phyloP scores from a whole-genome alignment of 1,140 invertebrate genomes.

The Solenopsis fugax region DNA sequence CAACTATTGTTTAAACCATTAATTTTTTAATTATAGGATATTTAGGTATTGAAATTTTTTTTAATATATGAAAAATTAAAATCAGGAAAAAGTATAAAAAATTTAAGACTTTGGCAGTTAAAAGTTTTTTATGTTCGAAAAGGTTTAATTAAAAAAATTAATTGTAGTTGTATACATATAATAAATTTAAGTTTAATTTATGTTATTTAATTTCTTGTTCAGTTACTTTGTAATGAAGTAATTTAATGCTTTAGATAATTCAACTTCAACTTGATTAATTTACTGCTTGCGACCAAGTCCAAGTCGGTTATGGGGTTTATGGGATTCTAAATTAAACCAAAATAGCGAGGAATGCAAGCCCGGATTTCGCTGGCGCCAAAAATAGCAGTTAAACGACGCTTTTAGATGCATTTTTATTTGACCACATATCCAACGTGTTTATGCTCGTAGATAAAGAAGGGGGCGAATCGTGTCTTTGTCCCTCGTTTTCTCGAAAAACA shows the following conservation, averaged over 20 bases:
- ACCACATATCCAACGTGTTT: constrained; percentile 49
- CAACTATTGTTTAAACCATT: not conserved
- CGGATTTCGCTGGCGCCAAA: constrained; percentile 34
- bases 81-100: not conserved
- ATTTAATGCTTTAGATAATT: not conserved
- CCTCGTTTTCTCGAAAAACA: constrained; percentile 33
- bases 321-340: constrained; percentile 49
- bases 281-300: not conserved
- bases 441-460: constrained; percentile 59
- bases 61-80: not conserved
- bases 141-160: not conserved
- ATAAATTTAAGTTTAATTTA: constrained; percentile 6
- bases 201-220: not conserved
- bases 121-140: not conserved
- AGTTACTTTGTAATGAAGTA: constrained; percentile 2
- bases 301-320: not conserved
- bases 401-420: constrained; percentile 42
- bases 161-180: not conserved
- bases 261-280: not conserved
- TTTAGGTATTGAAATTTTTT: not conserved
- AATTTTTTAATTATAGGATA: not conserved
- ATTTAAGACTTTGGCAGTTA: not conserved
- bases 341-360: constrained; percentile 41
- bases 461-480: not conserved
- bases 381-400: constrained; percentile 50